Evolutionary conservation across 2,888 invertebrate genomes (phyloP).

Genomic region (Tetropium fuscum): DNA sequence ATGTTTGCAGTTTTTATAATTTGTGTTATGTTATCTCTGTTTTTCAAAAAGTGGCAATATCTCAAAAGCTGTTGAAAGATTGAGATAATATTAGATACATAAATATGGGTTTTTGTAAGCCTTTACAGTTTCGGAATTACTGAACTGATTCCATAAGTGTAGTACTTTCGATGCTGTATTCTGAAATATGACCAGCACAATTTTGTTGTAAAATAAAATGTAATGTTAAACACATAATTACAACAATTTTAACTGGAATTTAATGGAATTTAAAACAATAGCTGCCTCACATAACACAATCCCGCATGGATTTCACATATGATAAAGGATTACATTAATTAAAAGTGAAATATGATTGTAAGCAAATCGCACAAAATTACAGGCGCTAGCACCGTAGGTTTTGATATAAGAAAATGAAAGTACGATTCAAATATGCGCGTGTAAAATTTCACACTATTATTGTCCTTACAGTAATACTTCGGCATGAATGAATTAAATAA

Average conservation of each 20-base stretch:
- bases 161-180: no score
- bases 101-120: no score
- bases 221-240: constrained; percentile 3
- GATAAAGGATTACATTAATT: constrained; percentile 9
- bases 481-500: no score
- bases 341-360: not conserved
- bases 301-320: constrained; percentile 8
- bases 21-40: no score
- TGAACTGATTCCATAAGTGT: no score
- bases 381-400: not conserved
- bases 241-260: not conserved
- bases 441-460: constrained; percentile 3
- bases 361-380: not conserved
- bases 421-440: not conserved
- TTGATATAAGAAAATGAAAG: constrained; percentile 5
- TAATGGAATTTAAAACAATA: not conserved
- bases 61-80: no score
- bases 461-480: not conserved
- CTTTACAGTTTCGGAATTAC: no score
- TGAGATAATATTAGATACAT: no score
- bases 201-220: not conserved
- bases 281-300: constrained; percentile 1
- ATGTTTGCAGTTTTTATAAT: no score
- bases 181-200: no score
- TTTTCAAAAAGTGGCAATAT: no score